Conservation (phyloP, 2,888 invertebrate species). For the Diarsia dahlii region DNA sequence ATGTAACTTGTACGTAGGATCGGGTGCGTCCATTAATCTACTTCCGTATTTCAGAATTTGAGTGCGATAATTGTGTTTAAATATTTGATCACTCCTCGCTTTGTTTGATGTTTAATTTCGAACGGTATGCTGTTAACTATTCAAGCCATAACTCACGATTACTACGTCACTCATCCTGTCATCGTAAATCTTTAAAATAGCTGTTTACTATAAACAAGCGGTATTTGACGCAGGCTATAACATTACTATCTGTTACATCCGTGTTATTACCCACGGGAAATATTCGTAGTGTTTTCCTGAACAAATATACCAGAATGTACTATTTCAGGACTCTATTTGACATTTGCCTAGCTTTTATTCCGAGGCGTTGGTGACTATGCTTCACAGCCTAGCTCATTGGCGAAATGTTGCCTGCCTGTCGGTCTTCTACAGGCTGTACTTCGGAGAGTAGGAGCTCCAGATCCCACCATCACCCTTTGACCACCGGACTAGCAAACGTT, state of each 20-base stretch:
- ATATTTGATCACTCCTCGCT: not conserved
- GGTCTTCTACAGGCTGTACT: no score
- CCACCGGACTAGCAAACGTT: no score
- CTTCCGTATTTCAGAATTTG: not conserved
- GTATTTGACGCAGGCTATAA: conserved; percentile 29
- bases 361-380: no score
- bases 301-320: not conserved
- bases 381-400: no score
- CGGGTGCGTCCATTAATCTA: not conserved
- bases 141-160: conserved; percentile 37
- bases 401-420: no score
- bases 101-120: conserved; percentile 45
- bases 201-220: conserved; percentile 32
- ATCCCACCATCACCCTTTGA: no score
- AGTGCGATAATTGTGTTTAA: not conserved
- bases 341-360: not conserved
- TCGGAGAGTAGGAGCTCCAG: no score
- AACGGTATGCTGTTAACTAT: conserved; percentile 26
- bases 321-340: conserved; percentile 12
- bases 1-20: not conserved
- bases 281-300: conserved; percentile 17
- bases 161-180: conserved; percentile 53
- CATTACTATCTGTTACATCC: conserved; percentile 8
- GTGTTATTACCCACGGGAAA: conserved; percentile 22
- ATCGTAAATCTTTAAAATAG: conserved; percentile 53